Percentiles rank a stretch among this genome's conserved stretches.
These are phyloP conservation scores for Apotomis turbidana DNA, from an alignment of 2,888 invertebrate species.

Conservation along the genomic window DNA sequence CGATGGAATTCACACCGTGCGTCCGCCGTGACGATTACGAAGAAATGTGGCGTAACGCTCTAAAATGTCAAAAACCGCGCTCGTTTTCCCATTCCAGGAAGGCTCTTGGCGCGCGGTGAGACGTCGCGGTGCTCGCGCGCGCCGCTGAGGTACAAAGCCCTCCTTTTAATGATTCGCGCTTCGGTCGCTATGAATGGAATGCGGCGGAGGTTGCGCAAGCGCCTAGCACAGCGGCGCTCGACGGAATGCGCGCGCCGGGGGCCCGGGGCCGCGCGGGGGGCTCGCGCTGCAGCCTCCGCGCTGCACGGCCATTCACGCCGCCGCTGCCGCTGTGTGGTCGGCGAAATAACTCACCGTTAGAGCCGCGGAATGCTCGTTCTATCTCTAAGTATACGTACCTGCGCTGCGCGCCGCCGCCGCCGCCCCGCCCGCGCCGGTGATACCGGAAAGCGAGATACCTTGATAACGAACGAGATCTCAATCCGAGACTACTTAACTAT, in stretches of 20 bases:
- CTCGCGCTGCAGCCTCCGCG: slow-evolving; percentile 67
- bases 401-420: slow-evolving; percentile 44
- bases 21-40: slow-evolving; percentile 77
- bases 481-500: slow-evolving; percentile 50
- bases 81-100: slow-evolving; percentile 70
- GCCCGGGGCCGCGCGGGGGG: slow-evolving; percentile 57
- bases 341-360: slow-evolving; percentile 83
- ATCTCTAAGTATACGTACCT: slow-evolving; percentile 63
- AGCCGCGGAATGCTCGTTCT: slow-evolving; percentile 78
- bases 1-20: slow-evolving; percentile 77
- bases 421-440: slow-evolving; percentile 49
- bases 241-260: slow-evolving; percentile 62
- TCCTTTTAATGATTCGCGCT: slow-evolving; percentile 53
- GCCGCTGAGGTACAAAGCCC: slow-evolving; percentile 42
- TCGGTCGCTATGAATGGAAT: slow-evolving; percentile 81
- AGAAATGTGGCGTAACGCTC: slow-evolving; percentile 80
- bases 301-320: slow-evolving; percentile 80
- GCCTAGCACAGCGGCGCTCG: slow-evolving; percentile 67
- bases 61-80: slow-evolving; percentile 76
- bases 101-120: slow-evolving; percentile 50
- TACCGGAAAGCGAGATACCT: slow-evolving; percentile 55
- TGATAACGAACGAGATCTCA: slow-evolving; percentile 58
- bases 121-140: slow-evolving; percentile 34
- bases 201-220: slow-evolving; percentile 80
- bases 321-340: slow-evolving; percentile 62